Percentiles rank a stretch among this genome's conserved stretches.
phyloP scores from a whole-genome alignment of 2,113 vertebrate species.

The Brachionichthys hirsutus region DNA sequence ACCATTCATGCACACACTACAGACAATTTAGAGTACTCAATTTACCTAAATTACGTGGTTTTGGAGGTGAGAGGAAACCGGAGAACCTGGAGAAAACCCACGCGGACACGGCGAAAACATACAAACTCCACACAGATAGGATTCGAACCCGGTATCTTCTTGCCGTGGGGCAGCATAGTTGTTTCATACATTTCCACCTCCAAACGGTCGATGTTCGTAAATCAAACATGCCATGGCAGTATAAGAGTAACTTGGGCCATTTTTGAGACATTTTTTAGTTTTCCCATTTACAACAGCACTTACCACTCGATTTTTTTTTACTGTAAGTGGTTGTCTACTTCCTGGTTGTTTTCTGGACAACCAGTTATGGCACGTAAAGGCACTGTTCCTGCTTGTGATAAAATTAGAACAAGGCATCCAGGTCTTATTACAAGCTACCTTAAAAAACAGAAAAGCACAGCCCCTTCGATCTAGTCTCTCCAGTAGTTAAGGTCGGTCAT shows the following conservation, averaged over 20 bases:
- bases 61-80: too few relatives aligned
- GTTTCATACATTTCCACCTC: conserved; percentile 9
- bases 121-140: too few relatives aligned
- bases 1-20: too few relatives aligned
- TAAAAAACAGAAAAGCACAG: conserved; percentile 30
- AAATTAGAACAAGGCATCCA: conserved; percentile 52
- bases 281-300: conserved; percentile 13
- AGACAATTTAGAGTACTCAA: too few relatives aligned
- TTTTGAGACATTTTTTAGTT: not conserved
- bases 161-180: too few relatives aligned
- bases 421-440: conserved; percentile 33
- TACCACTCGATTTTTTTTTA: not conserved
- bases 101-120: too few relatives aligned
- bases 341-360: conserved; percentile 31
- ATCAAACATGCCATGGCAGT: not conserved
- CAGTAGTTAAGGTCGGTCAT: conserved; percentile 21
- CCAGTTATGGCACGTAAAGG: conserved; percentile 31
- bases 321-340: conserved; percentile 12
- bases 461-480: conserved; percentile 29
- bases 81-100: too few relatives aligned
- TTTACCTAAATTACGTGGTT: too few relatives aligned
- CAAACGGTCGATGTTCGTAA: not conserved
- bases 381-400: conserved; percentile 26
- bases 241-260: too few relatives aligned
- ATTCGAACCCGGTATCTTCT: too few relatives aligned